These are phyloP conservation scores for Acromyrmex charruanus DNA, from an alignment of 1,140 invertebrate genomes.

Conservation along the genomic window DNA sequence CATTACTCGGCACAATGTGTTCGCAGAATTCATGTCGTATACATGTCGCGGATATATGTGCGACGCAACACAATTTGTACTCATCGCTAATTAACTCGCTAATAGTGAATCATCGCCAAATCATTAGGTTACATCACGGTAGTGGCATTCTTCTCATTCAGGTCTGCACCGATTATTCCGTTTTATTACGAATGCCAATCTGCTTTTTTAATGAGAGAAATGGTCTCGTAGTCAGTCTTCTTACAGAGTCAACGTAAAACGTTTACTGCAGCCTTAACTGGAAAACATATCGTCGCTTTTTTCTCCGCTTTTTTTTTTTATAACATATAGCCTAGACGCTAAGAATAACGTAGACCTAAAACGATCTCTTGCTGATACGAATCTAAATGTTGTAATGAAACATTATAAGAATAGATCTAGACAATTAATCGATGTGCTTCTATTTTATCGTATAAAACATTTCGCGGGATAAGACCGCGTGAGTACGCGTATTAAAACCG, in stretches of 20 bases:
- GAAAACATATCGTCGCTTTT: not conserved
- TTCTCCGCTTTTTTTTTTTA: not conserved
- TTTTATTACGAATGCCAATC: constrained; percentile 53
- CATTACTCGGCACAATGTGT: constrained; percentile 54
- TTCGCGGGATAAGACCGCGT: not conserved
- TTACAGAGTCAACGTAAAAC: constrained; percentile 44
- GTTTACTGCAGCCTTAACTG: constrained; percentile 9
- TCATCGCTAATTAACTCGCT: constrained; percentile 70
- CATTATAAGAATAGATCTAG: not conserved
- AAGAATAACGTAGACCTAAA: not conserved
- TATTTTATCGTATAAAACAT: not conserved
- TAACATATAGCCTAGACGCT: not conserved
- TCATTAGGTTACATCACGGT: constrained; percentile 50
- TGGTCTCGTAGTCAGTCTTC: not conserved
- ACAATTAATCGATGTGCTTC: not conserved
- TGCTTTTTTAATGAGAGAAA: constrained; percentile 34
- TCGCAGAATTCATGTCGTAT: constrained; percentile 30
- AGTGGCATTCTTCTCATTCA: constrained; percentile 35
- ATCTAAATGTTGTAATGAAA: not conserved
- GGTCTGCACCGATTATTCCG: constrained; percentile 31
- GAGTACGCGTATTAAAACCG: too few relatives aligned
- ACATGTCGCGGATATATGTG: not conserved
- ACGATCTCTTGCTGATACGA: not conserved
- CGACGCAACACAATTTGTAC: constrained; percentile 68
- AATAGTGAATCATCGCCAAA: constrained; percentile 68